Conservation (phyloP, 2,888 invertebrate species). For the Torymus auratus region DNA sequence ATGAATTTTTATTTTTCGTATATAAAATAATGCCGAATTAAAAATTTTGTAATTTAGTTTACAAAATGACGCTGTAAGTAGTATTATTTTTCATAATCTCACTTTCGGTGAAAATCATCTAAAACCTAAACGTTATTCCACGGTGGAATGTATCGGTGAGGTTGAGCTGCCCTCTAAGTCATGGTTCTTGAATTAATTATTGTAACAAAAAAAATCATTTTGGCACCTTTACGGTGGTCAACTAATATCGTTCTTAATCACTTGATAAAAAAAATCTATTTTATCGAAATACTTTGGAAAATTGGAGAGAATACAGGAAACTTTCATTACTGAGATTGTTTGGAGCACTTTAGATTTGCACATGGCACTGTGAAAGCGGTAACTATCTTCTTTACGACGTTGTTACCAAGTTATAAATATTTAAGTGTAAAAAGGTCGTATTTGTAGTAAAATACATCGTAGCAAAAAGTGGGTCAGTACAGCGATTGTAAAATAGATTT, state of each 20-base stretch:
- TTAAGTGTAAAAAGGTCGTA: conserved; percentile 55
- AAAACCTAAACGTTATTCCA: conserved; percentile 45
- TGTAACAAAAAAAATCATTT: conserved; percentile 32
- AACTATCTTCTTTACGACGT: conserved; percentile 39
- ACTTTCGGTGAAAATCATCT: conserved; percentile 39
- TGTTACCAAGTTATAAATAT: conserved; percentile 51
- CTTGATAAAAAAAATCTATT: conserved; percentile 27
- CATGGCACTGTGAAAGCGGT: conserved; percentile 56
- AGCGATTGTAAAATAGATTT: conserved; percentile 57
- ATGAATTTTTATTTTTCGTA: conserved; percentile 46
- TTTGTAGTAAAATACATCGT: conserved; percentile 60
- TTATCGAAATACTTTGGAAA: conserved; percentile 19
- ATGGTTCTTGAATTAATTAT: conserved; percentile 22
- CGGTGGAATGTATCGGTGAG: conserved; percentile 39
- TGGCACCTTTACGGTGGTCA: conserved; percentile 45
- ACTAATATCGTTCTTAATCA: conserved; percentile 38
- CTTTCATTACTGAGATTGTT: conserved; percentile 22
- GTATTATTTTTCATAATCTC: conserved; percentile 38
- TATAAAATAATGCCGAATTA: conserved; percentile 47
- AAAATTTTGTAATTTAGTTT: conserved; percentile 43
- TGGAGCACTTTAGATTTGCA: conserved; percentile 51
- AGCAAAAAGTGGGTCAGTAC: conserved; percentile 58
- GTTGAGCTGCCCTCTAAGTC: conserved; percentile 42
- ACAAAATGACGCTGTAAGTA: conserved; percentile 35
- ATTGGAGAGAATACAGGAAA: conserved; percentile 27